Base-by-base conservation (phyloP, 2,797 vertebrate genomes). In the Brachyalestes nurse region DNA sequence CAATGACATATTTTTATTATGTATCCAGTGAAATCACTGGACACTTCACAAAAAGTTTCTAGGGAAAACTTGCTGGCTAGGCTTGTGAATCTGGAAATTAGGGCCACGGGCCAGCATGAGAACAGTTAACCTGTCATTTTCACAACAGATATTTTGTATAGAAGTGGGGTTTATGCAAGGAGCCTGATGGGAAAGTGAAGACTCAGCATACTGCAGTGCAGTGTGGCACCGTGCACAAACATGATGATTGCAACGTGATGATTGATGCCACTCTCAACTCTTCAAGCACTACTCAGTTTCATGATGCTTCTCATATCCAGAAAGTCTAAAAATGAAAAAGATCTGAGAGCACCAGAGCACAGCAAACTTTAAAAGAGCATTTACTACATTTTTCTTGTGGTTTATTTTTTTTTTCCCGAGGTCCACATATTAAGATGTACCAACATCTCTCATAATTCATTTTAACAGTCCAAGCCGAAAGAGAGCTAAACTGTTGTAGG, bases 151-250 rank as follows among this genome's bases (percentile, higher is more conserved):
- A 19, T 16, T 70, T 49, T 23, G 51, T 25, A 70, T 28, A 51
- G 12, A 69, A 47, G 16, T 4, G 47, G 25, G 47, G 8, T 53
- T 1, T 55, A 72, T 34, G 25, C 49, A 55, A 55, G 69, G 47
- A 10, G 21, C 25, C 47, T 25, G 69, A 53, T 0, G 2, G 34
- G 69, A 55, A 72, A 72, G 49, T 55, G 51, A 34, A 55, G 49
- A 72, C 69, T 72, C 65, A 67, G 65, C 65, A 34, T 72, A 72
- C 10, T 72, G 69, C 49, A 72, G 47, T 16, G 12, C 67, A 70
- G 21, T 49, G 21, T 23, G 21, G n/a, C 67, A 23, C 13, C 34
- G 49, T 53, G 49, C 23, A 38, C 25, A 55, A 72, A 34, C 17
- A 0, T n/a, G n/a, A n/a, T n/a, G 16, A 55, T 72, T 72, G 16